A percentile compares a stretch with the other conserved stretches of the same genome.
These are phyloP conservation scores for Pristionchus arcanus DNA, from an alignment of 2,888 invertebrate species.

Conservation along the genomic window DNA sequence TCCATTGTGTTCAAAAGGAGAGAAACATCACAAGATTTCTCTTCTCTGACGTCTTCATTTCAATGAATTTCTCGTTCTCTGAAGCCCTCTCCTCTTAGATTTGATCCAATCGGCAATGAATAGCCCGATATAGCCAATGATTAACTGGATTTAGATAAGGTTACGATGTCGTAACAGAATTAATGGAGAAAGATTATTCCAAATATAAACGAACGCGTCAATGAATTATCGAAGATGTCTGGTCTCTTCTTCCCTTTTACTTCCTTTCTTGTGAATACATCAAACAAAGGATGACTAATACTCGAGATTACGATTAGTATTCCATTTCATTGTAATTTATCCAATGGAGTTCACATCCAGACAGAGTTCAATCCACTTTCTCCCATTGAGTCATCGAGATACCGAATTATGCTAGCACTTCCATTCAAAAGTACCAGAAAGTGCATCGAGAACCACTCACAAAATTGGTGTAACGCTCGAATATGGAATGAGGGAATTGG, in stretches of 20 bases:
- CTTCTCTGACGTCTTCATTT: background rate
- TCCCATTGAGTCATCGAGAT: conserved; percentile 2
- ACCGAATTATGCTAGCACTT: conserved; percentile 1
- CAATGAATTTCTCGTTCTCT: background rate
- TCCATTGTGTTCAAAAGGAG: background rate
- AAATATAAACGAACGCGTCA: background rate
- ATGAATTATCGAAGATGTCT: background rate
- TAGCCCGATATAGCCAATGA: background rate
- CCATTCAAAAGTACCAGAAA: conserved; percentile 32
- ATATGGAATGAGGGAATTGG: background rate
- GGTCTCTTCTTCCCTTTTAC: conserved; percentile 4
- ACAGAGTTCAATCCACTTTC: conserved; percentile 11
- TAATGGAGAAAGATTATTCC: background rate
- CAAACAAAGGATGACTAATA: background rate
- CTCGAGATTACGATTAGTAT: background rate
- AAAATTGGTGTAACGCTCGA: background rate
- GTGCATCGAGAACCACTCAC: background rate
- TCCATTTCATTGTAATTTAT: background rate
- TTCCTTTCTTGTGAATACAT: background rate
- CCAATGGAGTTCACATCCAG: background rate
- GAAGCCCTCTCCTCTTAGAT: background rate
- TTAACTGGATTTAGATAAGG: conserved; percentile 21
- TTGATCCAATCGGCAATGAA: background rate
- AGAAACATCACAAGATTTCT: background rate
- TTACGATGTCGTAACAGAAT: conserved; percentile 1